These are phyloP conservation scores for Meda fulgida DNA, from an alignment of 2,797 vertebrate species.

Conservation along the genomic window DNA sequence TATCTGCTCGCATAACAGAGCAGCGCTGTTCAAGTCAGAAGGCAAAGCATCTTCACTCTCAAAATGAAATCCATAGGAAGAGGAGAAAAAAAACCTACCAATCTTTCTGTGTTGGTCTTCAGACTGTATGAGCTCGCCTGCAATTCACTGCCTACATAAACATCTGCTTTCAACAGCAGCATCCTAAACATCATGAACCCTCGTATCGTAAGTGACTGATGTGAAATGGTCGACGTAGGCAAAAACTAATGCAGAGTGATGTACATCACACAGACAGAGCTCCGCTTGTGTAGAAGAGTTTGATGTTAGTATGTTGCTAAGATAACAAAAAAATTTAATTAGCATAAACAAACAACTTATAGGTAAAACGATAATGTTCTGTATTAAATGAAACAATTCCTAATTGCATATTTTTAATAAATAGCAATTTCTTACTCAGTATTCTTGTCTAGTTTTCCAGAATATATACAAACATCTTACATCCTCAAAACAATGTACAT, in stretches of 20 bases:
- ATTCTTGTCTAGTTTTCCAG: not conserved
- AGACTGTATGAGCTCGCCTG: constrained; percentile 15
- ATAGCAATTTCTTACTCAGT: not conserved
- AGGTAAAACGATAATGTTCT: not conserved
- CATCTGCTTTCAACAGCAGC: not conserved
- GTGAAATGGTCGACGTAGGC: not conserved
- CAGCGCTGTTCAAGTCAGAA: constrained; percentile 3
- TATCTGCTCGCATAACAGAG: constrained; percentile 14
- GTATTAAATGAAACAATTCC: not conserved
- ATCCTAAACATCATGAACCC: not conserved
- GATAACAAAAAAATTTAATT: not conserved
- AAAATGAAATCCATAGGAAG: constrained; percentile 31
- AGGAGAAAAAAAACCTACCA: not conserved
- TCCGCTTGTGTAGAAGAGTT: not conserved
- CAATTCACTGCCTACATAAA: not conserved
- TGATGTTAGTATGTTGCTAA: not conserved
- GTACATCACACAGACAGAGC: not conserved
- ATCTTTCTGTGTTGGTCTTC: constrained; percentile 2
- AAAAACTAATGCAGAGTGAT: not conserved
- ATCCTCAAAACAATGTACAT: not conserved
- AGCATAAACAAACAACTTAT: not conserved
- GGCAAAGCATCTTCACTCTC: constrained; percentile 14
- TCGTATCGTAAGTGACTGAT: constrained; percentile 1
- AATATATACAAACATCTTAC: not conserved
- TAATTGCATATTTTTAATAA: not conserved